Conservation (phyloP, 2,888 invertebrate genomes). For the Drosophila formosana region DNA sequence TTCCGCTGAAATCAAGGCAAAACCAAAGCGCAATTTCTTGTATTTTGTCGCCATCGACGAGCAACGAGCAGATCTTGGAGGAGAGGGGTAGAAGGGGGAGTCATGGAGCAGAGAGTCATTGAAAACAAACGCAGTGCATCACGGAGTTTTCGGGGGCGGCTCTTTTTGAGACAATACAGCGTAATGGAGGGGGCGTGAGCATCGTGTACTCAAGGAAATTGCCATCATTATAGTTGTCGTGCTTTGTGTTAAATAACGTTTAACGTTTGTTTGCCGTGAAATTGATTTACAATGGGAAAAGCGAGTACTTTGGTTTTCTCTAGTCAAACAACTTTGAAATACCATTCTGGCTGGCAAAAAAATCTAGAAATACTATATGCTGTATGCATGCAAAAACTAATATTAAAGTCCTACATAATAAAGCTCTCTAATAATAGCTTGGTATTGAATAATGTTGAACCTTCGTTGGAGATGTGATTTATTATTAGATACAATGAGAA, state of each 20-base stretch:
- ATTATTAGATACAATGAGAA: too few relatives aligned
- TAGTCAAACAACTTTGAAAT: slow-evolving; percentile 3
- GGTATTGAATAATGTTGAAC: too few relatives aligned
- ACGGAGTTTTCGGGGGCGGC: slow-evolving; percentile 26
- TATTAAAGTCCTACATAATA: too few relatives aligned
- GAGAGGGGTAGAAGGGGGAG: slow-evolving; percentile 17
- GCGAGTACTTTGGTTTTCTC: slow-evolving; percentile 16
- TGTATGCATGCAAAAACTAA: too few relatives aligned
- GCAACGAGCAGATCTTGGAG: neutral
- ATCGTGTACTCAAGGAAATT: slow-evolving; percentile 81
- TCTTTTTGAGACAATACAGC: slow-evolving; percentile 38
- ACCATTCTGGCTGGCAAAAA: neutral
- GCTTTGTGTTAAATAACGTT: slow-evolving; percentile 76
- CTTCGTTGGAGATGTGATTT: too few relatives aligned
- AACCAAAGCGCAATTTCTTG: slow-evolving; percentile 78
- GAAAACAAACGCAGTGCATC: slow-evolving; percentile 43
- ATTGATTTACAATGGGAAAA: slow-evolving; percentile 68
- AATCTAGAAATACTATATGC: too few relatives aligned
- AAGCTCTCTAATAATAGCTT: too few relatives aligned
- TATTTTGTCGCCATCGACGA: slow-evolving; percentile 69
- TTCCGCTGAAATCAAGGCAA: slow-evolving; percentile 73
- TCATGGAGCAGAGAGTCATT: slow-evolving; percentile 26
- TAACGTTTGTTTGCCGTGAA: slow-evolving; percentile 77
- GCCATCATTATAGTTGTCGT: slow-evolving; percentile 81
- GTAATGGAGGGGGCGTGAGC: slow-evolving; percentile 36